These are phyloP conservation scores for Zoroaster sp. DNA, from an alignment of 53 echinoderm and acorn worm species.

Conservation along the genomic window DNA sequence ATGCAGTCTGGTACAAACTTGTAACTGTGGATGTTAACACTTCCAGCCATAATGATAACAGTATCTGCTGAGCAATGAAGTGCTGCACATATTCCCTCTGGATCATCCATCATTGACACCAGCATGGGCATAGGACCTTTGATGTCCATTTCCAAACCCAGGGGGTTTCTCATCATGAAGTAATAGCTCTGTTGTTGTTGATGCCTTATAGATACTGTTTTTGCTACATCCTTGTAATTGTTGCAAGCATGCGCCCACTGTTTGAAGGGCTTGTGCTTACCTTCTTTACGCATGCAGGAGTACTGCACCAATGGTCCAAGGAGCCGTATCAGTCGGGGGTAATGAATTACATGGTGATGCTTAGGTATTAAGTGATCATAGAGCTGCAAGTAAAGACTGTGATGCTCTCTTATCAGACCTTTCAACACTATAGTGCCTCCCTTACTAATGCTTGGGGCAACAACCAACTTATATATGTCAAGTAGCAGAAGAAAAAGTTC, in stretches of 20 bases:
- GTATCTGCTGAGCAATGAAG: constrained; percentile 3
- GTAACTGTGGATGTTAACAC: constrained; percentile 23
- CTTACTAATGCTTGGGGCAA: constrained; percentile 43
- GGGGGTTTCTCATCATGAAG: neutral
- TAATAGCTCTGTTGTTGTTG: constrained; percentile 34
- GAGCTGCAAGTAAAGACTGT: no score
- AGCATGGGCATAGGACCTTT: neutral
- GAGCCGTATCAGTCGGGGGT: neutral
- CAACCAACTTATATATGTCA: constrained; percentile 39
- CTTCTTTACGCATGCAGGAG: constrained; percentile 31
- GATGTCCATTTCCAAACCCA: constrained; percentile 24
- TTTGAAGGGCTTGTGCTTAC: constrained; percentile 47
- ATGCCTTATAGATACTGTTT: constrained; percentile 48
- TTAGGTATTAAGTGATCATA: constrained; percentile 48
- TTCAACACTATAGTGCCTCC: constrained; percentile 31
- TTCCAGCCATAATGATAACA: neutral
- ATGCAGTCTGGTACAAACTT: constrained; percentile 12
- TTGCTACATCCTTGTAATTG: constrained; percentile 45
- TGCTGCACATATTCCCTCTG: neutral
- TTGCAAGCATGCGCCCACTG: constrained; percentile 13
- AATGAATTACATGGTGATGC: constrained; percentile 55
- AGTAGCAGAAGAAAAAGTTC: constrained; percentile 27
- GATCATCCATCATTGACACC: neutral
- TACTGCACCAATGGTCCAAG: constrained; percentile 31
- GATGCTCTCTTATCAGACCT: constrained; percentile 35